A percentile compares a stretch with the other conserved stretches of the same genome.
phyloP scores from a whole-genome alignment of 2,113 vertebrate genomes.

The Rana temporaria region DNA sequence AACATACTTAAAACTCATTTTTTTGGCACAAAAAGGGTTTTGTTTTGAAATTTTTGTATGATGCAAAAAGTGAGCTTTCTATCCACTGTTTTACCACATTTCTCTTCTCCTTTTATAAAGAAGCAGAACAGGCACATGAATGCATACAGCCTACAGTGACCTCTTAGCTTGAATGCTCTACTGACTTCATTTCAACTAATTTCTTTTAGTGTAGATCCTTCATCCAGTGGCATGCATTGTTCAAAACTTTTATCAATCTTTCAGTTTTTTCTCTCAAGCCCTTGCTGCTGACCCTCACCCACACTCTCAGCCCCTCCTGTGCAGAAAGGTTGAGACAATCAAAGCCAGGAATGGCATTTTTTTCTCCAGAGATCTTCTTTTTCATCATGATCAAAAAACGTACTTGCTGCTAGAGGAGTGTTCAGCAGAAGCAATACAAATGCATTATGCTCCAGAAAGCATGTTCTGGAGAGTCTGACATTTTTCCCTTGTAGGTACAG shows the following conservation, averaged over 20 bases:
- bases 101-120: slow-evolving; percentile 5
- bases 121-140: slow-evolving; percentile 9
- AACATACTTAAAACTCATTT: too few relatives aligned
- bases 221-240: slow-evolving; percentile 50
- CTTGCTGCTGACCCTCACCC: slow-evolving; percentile 44
- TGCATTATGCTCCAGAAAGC: too few relatives aligned
- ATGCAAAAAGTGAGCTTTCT: not conserved
- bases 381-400: slow-evolving; percentile 21
- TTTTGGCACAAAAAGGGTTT: not conserved
- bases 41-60: slow-evolving; percentile 54
- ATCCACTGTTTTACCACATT: not conserved
- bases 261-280: slow-evolving; percentile 53
- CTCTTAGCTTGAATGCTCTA: slow-evolving; percentile 24
- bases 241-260: slow-evolving; percentile 54
- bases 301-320: slow-evolving; percentile 14
- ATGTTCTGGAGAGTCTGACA: not conserved
- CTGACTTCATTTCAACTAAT: slow-evolving; percentile 47
- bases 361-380: slow-evolving; percentile 11
- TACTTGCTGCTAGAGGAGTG: not conserved
- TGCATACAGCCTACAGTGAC: slow-evolving; percentile 53
- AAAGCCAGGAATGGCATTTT: not conserved
- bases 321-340: slow-evolving; percentile 14
- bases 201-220: slow-evolving; percentile 56
- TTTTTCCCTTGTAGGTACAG: too few relatives aligned
- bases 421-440: not conserved